phyloP scores from a whole-genome alignment of 2,797 vertebrate genomes.

The Girardinus metallicus region DNA sequence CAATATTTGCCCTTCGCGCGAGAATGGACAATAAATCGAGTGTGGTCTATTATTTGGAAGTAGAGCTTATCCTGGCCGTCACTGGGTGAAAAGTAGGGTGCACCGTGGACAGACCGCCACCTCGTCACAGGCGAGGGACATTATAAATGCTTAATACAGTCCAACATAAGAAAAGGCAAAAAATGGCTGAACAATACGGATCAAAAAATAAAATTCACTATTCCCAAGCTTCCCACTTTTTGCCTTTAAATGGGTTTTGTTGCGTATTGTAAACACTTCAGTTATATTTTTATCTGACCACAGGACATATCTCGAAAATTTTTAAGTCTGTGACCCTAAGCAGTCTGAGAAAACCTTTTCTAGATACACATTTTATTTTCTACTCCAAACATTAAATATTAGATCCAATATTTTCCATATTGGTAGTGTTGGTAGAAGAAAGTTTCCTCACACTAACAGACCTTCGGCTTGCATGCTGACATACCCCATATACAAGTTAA shows the following conservation, averaged over 20 bases:
- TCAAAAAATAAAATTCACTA: too few species aligned
- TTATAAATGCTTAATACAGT: not conserved
- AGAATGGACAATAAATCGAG: slow-evolving; percentile 11
- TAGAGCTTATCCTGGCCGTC: not conserved
- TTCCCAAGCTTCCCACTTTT: too few species aligned
- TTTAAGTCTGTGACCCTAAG: not conserved
- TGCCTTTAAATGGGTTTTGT: too few species aligned
- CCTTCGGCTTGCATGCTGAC: slow-evolving; percentile 39
- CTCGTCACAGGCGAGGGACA: not conserved
- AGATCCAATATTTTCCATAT: too few species aligned
- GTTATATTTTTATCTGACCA: not conserved
- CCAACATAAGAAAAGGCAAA: not conserved
- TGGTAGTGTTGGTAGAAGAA: slow-evolving; percentile 10
- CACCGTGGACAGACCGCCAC: not conserved
- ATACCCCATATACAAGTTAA: slow-evolving; percentile 55
- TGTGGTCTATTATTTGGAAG: slow-evolving; percentile 7
- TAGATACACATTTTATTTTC: not conserved
- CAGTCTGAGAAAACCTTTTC: not conserved
- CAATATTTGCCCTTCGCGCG: slow-evolving; percentile 11
- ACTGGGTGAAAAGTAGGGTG: not conserved
- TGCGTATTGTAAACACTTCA: not conserved
- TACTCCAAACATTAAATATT: not conserved
- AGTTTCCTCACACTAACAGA: slow-evolving; percentile 18
- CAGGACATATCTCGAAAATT: not conserved
- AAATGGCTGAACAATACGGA: not conserved